A percentile compares a stretch with the other conserved stretches of the same genome.
phyloP scores from a whole-genome alignment of 2,797 vertebrate genomes.

The Trachops cirrhosus region DNA sequence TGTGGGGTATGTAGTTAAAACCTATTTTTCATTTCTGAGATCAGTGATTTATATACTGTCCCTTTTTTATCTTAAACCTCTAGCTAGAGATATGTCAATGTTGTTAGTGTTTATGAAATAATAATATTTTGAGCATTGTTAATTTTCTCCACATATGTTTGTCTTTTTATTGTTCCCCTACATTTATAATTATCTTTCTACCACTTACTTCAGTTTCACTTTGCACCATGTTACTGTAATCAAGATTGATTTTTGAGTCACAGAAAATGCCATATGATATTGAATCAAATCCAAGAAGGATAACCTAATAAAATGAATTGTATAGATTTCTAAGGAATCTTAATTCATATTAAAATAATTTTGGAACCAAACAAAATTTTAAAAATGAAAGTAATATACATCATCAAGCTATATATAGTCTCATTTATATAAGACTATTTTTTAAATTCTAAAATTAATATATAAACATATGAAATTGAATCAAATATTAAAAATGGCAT shows the following conservation, averaged over 20 bases:
- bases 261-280: not conserved
- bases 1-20: not conserved
- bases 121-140: not conserved
- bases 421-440: not conserved
- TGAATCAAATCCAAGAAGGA: not conserved
- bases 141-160: not conserved
- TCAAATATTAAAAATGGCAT: not conserved
- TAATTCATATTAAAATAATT: not conserved
- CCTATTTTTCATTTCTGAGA: not conserved
- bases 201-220: not conserved
- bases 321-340: not conserved
- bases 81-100: not conserved
- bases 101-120: not conserved
- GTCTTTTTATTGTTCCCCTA: not conserved
- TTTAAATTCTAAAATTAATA: not conserved
- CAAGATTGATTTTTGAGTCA: constrained; percentile 13
- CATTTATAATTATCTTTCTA: not conserved
- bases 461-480: not conserved
- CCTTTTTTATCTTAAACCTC: not conserved
- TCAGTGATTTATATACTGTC: not conserved
- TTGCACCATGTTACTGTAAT: not conserved
- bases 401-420: not conserved
- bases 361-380: not conserved
- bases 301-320: not conserved
- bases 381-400: not conserved